Conservation (phyloP, 2,113 vertebrate species). For the Micronisus gabar region DNA sequence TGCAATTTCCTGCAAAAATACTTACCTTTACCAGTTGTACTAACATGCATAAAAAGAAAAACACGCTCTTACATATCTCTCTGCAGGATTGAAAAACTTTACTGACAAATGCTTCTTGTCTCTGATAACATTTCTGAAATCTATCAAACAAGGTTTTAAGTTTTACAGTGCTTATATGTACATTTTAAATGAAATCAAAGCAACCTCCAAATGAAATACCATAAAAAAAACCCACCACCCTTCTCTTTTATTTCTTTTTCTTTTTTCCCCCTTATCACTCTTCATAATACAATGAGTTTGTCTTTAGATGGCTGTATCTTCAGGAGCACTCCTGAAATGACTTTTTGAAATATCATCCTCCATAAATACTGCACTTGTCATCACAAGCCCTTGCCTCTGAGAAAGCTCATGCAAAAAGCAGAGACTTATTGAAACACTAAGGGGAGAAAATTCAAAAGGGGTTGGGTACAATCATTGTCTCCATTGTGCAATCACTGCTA, state of each 20-base stretch:
- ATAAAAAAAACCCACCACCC: background rate
- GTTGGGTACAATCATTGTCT: constrained; percentile 29
- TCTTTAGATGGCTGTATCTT: background rate
- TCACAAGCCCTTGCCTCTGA: background rate
- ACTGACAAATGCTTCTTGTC: background rate
- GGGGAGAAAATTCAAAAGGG: constrained; percentile 14
- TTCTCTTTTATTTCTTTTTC: background rate
- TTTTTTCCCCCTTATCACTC: no score
- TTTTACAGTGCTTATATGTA: background rate
- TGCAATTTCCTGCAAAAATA: background rate
- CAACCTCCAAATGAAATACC: background rate
- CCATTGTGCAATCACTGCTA: constrained; percentile 42
- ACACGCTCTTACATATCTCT: background rate
- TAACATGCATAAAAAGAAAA: background rate
- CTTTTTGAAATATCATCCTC: background rate
- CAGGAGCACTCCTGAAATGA: background rate
- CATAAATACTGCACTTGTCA: background rate
- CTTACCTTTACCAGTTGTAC: background rate
- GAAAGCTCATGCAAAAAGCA: background rate
- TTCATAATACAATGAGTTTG: background rate
- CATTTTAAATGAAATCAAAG: background rate
- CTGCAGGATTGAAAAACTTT: background rate
- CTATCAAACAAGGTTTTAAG: background rate
- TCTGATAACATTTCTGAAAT: background rate
- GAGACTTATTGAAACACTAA: background rate